A percentile compares a stretch with the other conserved stretches of the same genome.
Evolutionary conservation across 2,888 invertebrate species (phyloP).

Genomic region (Venusia cambrica): DNA sequence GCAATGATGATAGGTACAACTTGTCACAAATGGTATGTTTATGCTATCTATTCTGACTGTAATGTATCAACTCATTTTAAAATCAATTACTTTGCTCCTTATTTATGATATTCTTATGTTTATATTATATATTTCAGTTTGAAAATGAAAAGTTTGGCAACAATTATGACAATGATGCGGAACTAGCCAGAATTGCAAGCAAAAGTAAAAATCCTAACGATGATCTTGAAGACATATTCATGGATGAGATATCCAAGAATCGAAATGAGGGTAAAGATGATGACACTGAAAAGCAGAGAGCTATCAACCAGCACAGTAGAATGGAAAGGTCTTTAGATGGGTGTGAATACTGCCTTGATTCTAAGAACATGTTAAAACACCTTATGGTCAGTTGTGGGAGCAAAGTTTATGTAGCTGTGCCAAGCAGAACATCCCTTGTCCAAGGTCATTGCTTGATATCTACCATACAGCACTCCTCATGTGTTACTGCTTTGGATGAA

Average conservation of each 20-base stretch:
- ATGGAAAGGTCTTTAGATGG: slow-evolving; percentile 87
- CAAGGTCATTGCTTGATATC: slow-evolving; percentile 93
- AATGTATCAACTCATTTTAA: no score
- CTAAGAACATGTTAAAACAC: slow-evolving; percentile 89
- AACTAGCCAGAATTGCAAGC: slow-evolving; percentile 88
- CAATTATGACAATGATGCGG: slow-evolving; percentile 89
- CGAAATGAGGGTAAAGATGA: slow-evolving; percentile 82
- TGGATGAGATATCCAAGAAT: slow-evolving; percentile 87
- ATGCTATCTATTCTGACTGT: no score
- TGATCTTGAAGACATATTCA: slow-evolving; percentile 92
- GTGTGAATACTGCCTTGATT: slow-evolving; percentile 92
- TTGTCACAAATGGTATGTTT: slow-evolving; percentile 90
- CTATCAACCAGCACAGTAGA: slow-evolving; percentile 87
- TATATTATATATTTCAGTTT: slow-evolving; percentile 74
- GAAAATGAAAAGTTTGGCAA: slow-evolving; percentile 90
- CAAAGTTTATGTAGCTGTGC: slow-evolving; percentile 92
- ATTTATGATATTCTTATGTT: no score
- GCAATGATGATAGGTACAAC: slow-evolving; percentile 93
- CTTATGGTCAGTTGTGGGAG: slow-evolving; percentile 90
- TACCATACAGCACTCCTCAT: slow-evolving; percentile 89
- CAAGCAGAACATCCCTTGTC: slow-evolving; percentile 89
- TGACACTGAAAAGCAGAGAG: slow-evolving; percentile 82
- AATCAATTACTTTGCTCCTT: no score
- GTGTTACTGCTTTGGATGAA: slow-evolving; percentile 93
- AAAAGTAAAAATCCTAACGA: slow-evolving; percentile 84